Conservation (phyloP, 2,888 invertebrate genomes). For the Diadegma fenestrale region DNA sequence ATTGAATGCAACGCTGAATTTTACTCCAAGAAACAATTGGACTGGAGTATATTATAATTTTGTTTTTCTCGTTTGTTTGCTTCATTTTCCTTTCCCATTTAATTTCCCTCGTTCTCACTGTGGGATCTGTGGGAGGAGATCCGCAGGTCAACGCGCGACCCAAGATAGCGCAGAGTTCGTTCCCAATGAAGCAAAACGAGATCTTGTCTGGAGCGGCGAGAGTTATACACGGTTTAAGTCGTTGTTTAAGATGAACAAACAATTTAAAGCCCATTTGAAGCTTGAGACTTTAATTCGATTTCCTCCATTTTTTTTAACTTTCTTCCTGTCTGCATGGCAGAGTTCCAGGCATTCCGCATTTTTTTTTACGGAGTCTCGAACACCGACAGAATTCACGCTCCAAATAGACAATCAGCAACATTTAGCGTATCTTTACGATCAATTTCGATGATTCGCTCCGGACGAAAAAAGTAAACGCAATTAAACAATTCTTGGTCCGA, state of each 20-base stretch:
- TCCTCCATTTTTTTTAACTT: slow-evolving; percentile 19
- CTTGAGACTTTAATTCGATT: slow-evolving; percentile 24
- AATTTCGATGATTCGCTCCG: too few relatives aligned
- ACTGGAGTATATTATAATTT: slow-evolving; percentile 11
- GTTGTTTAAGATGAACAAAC: slow-evolving; percentile 18
- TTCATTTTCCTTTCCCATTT: not conserved
- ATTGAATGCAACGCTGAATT: not conserved
- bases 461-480: too few relatives aligned
- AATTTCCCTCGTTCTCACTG: slow-evolving; percentile 11
- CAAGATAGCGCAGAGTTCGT: slow-evolving; percentile 61
- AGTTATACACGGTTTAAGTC: slow-evolving; percentile 12
- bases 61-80: not conserved
- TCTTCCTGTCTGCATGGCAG: slow-evolving; percentile 23
- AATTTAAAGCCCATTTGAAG: slow-evolving; percentile 5
- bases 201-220: slow-evolving; percentile 27
- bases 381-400: slow-evolving; percentile 17
- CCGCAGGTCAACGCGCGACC: slow-evolving; percentile 66
- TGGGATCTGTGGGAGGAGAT: slow-evolving; percentile 29
- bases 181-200: slow-evolving; percentile 37
- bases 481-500: too few relatives aligned
- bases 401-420: slow-evolving; percentile 11
- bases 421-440: not conserved
- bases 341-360: not conserved
- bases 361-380: not conserved
- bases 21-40: slow-evolving; percentile 29